A percentile compares a stretch with the other conserved stretches of the same genome.
Conservation (phyloP, 2,797 vertebrate species). For the Sorex maritimensis region DNA sequence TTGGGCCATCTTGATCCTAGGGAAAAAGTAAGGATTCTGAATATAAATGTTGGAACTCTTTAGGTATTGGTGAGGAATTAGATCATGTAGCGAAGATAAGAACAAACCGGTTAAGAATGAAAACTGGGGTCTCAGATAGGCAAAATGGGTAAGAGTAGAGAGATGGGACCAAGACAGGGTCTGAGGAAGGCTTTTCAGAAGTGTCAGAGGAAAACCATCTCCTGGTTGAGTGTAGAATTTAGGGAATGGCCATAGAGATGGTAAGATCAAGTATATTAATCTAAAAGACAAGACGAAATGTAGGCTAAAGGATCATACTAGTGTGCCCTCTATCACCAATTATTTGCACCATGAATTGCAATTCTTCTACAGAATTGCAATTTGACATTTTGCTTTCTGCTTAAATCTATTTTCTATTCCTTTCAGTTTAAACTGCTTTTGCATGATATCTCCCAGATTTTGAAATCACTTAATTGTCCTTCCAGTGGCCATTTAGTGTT, state of each 20-base stretch:
- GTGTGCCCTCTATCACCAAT: not conserved
- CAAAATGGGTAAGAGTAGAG: no score
- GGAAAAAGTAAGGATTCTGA: not conserved
- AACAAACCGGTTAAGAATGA: not conserved
- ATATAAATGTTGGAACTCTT: not conserved
- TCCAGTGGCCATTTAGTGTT: slow-evolving; percentile 40
- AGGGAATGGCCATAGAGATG: not conserved
- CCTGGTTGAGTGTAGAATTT: not conserved
- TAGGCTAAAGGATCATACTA: not conserved
- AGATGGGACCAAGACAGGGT: not conserved
- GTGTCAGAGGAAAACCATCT: not conserved
- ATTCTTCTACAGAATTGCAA: not conserved
- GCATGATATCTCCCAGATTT: slow-evolving; percentile 46
- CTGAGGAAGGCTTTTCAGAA: not conserved
- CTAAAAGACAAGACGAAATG: not conserved
- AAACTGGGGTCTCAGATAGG: not conserved
- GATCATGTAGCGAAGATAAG: not conserved
- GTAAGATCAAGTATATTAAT: not conserved
- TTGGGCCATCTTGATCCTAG: not conserved
- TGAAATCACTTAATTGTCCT: slow-evolving; percentile 19
- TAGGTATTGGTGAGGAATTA: not conserved
- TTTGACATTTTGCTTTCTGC: not conserved
- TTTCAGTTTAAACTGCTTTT: not conserved
- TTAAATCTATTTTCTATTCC: not conserved
- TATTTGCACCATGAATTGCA: not conserved